These are phyloP conservation scores for Copidosoma floridanum DNA, from an alignment of 1,140 invertebrate genomes.

Conservation along the genomic window DNA sequence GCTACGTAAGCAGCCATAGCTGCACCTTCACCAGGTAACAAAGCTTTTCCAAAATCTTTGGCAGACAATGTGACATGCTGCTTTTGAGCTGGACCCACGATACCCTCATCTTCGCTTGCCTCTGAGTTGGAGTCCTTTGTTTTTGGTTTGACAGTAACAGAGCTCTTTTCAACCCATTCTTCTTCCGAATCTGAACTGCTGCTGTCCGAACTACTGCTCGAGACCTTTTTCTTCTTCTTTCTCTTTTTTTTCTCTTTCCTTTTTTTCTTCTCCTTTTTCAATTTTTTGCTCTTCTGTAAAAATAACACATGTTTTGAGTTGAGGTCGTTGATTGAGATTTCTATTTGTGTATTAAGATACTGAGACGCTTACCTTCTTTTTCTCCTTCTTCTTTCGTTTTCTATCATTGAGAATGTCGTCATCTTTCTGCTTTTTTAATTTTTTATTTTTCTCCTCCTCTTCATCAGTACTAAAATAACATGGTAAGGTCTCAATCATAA, in stretches of 20 bases:
- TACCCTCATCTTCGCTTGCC: slow-evolving; percentile 61
- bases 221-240: slow-evolving; percentile 49
- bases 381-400: slow-evolving; percentile 22
- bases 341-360: not conserved
- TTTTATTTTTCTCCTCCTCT: slow-evolving; percentile 81
- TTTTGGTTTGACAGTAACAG: slow-evolving; percentile 32
- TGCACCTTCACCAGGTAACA: slow-evolving; percentile 92
- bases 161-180: slow-evolving; percentile 71
- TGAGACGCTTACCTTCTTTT: slow-evolving; percentile 8
- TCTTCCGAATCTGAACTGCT: slow-evolving; percentile 52
- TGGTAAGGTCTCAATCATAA: slow-evolving; percentile 25
- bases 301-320: not conserved
- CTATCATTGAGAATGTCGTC: not conserved
- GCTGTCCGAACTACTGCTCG: slow-evolving; percentile 40
- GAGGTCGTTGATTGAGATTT: too few relatives aligned
- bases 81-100: slow-evolving; percentile 70
- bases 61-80: slow-evolving; percentile 69
- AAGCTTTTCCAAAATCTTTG: slow-evolving; percentile 84
- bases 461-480: slow-evolving; percentile 69
- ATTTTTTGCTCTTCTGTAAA: slow-evolving; percentile 53
- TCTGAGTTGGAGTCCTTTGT: slow-evolving; percentile 45
- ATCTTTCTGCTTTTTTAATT: slow-evolving; percentile 77
- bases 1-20: slow-evolving; percentile 98
- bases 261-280: slow-evolving; percentile 55
- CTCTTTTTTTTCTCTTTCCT: slow-evolving; percentile 48